Base-by-base conservation (phyloP, 2,888 invertebrate species). In the Diaprepes abbreviatus region DNA sequence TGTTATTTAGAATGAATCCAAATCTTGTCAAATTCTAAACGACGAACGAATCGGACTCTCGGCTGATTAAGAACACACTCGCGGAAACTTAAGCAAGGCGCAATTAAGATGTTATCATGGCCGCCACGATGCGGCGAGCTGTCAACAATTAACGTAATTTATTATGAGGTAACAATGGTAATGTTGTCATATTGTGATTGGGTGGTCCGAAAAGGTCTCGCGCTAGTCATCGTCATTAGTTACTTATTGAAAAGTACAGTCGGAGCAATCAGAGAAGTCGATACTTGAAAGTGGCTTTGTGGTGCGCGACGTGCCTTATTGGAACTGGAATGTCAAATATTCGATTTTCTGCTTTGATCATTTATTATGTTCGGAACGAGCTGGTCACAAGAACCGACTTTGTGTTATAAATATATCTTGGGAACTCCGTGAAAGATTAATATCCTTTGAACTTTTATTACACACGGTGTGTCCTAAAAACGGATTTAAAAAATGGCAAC, bases 61-160 rank as follows among this genome's bases (percentile, higher is more conserved):
- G 71, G 73, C 79, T 81, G 81, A 82, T 82, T 81, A 81, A 81
- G 79, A 82, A 81, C 80, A 82, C 81, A 80, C 79, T 80, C 79
- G 82, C 82, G 80, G 80, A 83, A 82, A 83, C 80, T 82, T 81
- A 77, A 81, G 80, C 80, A 78, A 79, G 79, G 75, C 78, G 82
- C 83, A 84, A 84, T 84, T 84, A 84, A 84, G 84, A 84, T 84
- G 83, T 84, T 84, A 84, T 84, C 84, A 76, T 79, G 78, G 77
- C 78, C 77, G 79, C 81, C 80, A 79, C 83, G 83, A 82, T 82
- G 82, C 82, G 81, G 82, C 81, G 78, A 81, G 79, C 84, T 83
- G 84, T 84, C 84, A 81, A 84, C 84, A 84, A 84, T 84, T 84
- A 84, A 84, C 83, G 82, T 84, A 82, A 84, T 84, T 84, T 84